Conservation (phyloP, 2,797 vertebrate species). For the Hypotaenidia okinawae region DNA sequence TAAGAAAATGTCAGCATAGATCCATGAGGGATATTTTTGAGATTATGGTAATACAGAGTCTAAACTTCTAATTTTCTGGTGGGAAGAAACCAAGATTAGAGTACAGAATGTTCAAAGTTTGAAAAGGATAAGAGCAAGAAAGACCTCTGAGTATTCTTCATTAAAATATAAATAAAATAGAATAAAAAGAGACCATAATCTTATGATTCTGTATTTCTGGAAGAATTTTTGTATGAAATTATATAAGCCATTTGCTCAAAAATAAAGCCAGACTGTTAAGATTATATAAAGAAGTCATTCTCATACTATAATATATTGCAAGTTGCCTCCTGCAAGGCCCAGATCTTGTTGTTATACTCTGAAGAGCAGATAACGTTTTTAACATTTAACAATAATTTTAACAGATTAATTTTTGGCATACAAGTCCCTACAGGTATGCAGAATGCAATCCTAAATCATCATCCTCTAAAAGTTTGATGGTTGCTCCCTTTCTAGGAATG, state of each 20-base stretch:
- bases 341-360: not conserved
- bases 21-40: not conserved
- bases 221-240: not conserved
- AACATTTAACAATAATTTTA: not conserved
- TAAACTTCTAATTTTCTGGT: not conserved
- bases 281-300: not conserved
- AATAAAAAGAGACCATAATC: not conserved
- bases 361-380: not conserved
- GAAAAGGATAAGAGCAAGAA: not conserved
- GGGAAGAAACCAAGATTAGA: not conserved
- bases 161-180: not conserved
- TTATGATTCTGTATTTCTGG: not conserved
- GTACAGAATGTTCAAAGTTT: not conserved
- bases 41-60: not conserved
- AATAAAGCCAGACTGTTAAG: not conserved
- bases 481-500: not conserved
- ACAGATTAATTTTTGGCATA: not conserved
- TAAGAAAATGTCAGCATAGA: not conserved
- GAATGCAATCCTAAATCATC: not conserved
- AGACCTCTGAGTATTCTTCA: not conserved
- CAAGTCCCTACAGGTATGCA: not conserved
- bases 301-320: not conserved
- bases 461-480: not conserved
- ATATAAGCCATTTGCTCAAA: not conserved
- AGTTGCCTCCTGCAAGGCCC: not conserved